Base-by-base conservation (phyloP, 1,140 invertebrate genomes). In the Mycetomoellerius zeteki region DNA sequence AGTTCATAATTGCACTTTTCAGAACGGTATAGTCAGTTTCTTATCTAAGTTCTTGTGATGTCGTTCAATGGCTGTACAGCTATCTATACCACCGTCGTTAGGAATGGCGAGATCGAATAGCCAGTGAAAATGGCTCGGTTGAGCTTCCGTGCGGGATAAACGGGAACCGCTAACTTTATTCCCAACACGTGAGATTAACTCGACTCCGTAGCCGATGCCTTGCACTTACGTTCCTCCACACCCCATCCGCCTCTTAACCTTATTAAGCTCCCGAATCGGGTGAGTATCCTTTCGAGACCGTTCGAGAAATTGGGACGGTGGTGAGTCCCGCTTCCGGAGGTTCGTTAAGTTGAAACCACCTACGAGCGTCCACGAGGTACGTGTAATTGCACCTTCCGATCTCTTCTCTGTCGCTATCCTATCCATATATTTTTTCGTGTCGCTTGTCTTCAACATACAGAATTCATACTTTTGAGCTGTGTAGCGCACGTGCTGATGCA, bases 301-400 rank as follows among this genome's bases (percentile, higher is more conserved):
- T 90, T 90, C 91, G 88, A 91, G 92, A 93, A 93, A 93, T 92
- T 93, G 91, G 88, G 88, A 89, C 87, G 91, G 86, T 43, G 88
- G 80, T 88, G 90, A 84, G 86, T 77, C 81, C 81, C 86, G 88
- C 89, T 91, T 92, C 89, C 89, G 90, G 88, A 50, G 82, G 88
- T 93, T 93, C 92, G 92, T 93, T 93, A 93, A 93, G 90, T 85
- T 86, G 76, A 91, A 91, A 89, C 90, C 90, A 87, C 82, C 86
- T 81, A 87, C 87, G 86, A 91, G 77, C 85, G 75, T 80, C 86
- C 67, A 24, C 82, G 16, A 87, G 72, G 37, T 10, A 43, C 37
- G 8, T 87, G 82, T 91, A 89, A 91, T 91, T 85, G 64, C 54
- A 50, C n/a, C n/a, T 64, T 85, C 14, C 54, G 10, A 50, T 60